Base-by-base conservation (phyloP, 2,888 invertebrate genomes). In the Epinotia bilunana region DNA sequence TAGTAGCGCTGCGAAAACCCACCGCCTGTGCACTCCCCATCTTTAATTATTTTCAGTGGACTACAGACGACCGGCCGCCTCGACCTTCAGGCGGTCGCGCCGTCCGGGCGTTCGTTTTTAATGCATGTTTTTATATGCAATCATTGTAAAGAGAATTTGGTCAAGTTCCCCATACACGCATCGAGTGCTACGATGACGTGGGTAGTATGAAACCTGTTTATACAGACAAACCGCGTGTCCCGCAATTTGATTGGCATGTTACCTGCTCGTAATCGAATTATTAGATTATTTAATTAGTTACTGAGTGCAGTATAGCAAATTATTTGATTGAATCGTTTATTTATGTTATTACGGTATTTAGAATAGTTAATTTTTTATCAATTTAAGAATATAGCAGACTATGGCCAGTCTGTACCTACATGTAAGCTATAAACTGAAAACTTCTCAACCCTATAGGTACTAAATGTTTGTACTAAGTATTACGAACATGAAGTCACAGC, bases 21-120 rank as follows among this genome's bases (percentile, higher is more conserved):
- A 49, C 60, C 60, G 58, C 23, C 23, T 28, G 23, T 28, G 23
- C 23, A 28, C 69, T 74, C 63, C 60, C 57, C 68, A 62, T 69
- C 64, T 55, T 77, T 11, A 69, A 77, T 77, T 77, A 77, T 74
- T 77, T 77, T 77, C 72, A 72, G 75, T 77, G 72, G 69, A 72
- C 60, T 65, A 16, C 43, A 55, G 62, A 72, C 73, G 73, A 49
- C 46, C 63, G 73, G 60, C 49, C 63, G 67, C 39, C 20, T 2
- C 49, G 76, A 76, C 76, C 73, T 75, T 61, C 20, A 72, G 55
- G 72, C 65, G 72, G 7, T 67, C 75, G 43, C 72, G 18, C 11
- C 57, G 75, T 72, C 75, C 75, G 75, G 75, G 43, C 72, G 46
- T 67, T 49, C 58, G 69, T 72, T 71, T 74, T 72, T 72, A 62